Evolutionary conservation across 2,113 vertebrate species (phyloP).

Genomic region (Tragelaphus buxtoni): DNA sequence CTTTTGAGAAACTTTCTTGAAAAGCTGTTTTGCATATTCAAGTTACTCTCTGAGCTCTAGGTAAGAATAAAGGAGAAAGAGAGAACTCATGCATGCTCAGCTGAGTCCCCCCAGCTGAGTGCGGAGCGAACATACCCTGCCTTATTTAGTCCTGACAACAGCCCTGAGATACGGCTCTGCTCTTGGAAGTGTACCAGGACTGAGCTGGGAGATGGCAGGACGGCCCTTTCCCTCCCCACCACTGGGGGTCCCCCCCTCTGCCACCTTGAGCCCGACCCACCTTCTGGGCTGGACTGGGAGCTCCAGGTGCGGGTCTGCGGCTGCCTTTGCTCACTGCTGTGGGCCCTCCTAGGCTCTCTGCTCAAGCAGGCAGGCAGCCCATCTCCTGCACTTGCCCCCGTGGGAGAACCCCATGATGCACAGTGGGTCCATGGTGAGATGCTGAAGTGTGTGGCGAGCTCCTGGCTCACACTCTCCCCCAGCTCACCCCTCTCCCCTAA

Average conservation of each 20-base stretch:
- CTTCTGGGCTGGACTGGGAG: not conserved
- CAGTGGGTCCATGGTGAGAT: not conserved
- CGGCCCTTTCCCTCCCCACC: rapidly evolving
- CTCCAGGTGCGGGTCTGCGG: not conserved
- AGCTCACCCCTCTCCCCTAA: no score
- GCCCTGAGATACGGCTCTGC: not conserved
- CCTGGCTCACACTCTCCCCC: not conserved
- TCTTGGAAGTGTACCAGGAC: not conserved
- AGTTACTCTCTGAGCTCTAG: not conserved
- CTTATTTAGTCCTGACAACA: not conserved
- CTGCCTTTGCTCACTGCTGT: not conserved
- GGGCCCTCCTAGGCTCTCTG: not conserved
- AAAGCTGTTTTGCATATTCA: not conserved
- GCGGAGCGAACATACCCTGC: rapidly evolving
- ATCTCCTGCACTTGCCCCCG: not conserved
- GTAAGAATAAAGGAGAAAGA: not conserved
- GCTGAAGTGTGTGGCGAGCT: not conserved
- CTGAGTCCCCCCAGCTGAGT: not conserved
- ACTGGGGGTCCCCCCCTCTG: rapidly evolving
- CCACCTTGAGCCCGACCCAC: rapidly evolving
- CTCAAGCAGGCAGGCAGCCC: not conserved
- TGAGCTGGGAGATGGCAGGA: not conserved
- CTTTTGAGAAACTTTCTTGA: not conserved
- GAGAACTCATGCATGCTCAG: not conserved
- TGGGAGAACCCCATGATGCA: not conserved